Evolutionary conservation across 2,888 invertebrate genomes (phyloP), one percentile per base, ranked within the genome.

Genomic region (Melanophora roralis): DNA sequence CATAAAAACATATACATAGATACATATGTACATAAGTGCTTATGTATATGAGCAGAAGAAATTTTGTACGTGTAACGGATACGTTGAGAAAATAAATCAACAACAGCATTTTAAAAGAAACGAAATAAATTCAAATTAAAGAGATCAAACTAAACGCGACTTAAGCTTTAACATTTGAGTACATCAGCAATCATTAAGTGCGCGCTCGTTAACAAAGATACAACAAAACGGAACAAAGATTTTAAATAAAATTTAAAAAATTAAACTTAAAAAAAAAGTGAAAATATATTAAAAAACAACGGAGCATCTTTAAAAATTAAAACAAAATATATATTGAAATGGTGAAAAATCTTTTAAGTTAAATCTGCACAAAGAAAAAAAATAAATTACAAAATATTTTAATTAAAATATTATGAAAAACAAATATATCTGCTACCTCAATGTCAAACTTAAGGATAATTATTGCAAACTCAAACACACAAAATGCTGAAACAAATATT

Each of bases 141-240:
- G 36, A 75, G 74, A 69, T 72, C 60, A 80, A 67, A 62, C 57
- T 65, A 51, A 72, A 81, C 82, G 74, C 78, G 82, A 78, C 76
- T 78, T 76, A 67, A 77, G 68, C 67, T 80, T 74, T 60, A 79
- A 69, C 55, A 57, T 71, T 76, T 76, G 76, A 73, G 76, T 27
- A 68, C 73, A 78, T 78, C 69, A 69, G 75, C 69, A 80, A 85
- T 87, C 86, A 88, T 85, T 87, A 83, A 83, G 85, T 86, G 86
- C 84, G 86, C 83, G 88, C 86, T 86, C 86, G 87, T 85, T 85
- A 85, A 85, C 84, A 84, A 83, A 85, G 84, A 85, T 84, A 86
- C 86, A 86, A 84, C 87, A 82, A 74, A 75, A 73, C 72, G 73
- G 73, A 83, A 67, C 9, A 78, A 81, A 47, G 36, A 16, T n/a